phyloP scores from a whole-genome alignment of 2,888 invertebrate species.

The Caenorhabditis uteleia region DNA sequence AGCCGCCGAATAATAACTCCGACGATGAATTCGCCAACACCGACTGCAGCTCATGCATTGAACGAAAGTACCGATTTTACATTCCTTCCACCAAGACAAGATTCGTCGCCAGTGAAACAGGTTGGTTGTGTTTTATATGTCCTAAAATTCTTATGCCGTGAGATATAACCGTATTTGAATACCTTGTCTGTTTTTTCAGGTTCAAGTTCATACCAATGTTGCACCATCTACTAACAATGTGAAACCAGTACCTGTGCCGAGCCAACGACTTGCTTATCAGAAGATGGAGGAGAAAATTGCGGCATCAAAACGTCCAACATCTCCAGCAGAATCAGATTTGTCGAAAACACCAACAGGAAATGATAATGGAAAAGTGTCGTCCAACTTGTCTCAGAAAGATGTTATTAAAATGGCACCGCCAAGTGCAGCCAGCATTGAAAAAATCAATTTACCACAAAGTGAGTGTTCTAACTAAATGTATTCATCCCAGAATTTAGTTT shows the following conservation, averaged over 20 bases:
- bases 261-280: constrained; percentile 61
- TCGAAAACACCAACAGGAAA: constrained; percentile 1
- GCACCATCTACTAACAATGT: constrained; percentile 39
- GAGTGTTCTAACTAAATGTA: too few relatives aligned
- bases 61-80: constrained; percentile 68
- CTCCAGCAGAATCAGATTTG: constrained; percentile 11
- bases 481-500: too few relatives aligned
- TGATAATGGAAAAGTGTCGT: not conserved
- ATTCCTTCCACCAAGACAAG: constrained; percentile 62
- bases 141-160: not conserved
- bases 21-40: constrained; percentile 11
- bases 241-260: constrained; percentile 68
- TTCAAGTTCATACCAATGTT: constrained; percentile 56
- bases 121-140: constrained; percentile 28
- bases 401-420: constrained; percentile 1
- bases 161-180: not conserved
- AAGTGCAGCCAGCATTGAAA: constrained; percentile 48
- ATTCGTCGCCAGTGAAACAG: constrained; percentile 63
- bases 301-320: constrained; percentile 3
- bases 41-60: constrained; percentile 47
- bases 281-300: constrained; percentile 64
- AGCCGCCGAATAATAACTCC: constrained; percentile 22
- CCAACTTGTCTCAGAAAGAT: not conserved
- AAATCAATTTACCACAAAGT: constrained; percentile 63
- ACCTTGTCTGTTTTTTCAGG: constrained; percentile 27